phyloP scores from a whole-genome alignment of 2,113 vertebrate genomes.

The Promerops cafer region DNA sequence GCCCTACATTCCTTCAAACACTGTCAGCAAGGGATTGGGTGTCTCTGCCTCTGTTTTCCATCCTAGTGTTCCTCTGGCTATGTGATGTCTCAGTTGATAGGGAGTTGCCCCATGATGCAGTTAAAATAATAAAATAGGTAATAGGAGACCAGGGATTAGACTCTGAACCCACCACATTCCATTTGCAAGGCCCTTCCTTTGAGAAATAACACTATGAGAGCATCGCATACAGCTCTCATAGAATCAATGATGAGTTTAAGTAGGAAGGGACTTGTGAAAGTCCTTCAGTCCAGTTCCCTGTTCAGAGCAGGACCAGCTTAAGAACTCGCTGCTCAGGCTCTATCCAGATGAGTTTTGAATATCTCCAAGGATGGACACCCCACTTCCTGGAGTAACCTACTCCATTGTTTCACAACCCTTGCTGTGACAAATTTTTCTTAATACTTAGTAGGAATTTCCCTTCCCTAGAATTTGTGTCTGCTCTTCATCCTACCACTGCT shows the following conservation, averaged over 20 bases:
- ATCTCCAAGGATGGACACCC: not conserved
- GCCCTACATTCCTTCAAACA: conserved; percentile 57
- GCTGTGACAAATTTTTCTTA: not conserved
- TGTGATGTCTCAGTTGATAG: conserved; percentile 38
- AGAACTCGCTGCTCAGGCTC: not conserved
- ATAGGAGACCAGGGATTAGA: conserved; percentile 48
- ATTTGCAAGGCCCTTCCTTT: conserved; percentile 22
- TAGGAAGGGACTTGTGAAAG: not conserved
- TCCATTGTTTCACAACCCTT: not conserved
- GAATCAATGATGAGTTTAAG: not conserved
- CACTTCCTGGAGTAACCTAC: not conserved
- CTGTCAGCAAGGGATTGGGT: conserved; percentile 65
- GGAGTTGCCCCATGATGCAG: conserved; percentile 59
- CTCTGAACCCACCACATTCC: conserved; percentile 31
- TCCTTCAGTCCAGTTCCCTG: not conserved
- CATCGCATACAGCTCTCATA: not conserved
- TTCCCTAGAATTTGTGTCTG: not conserved
- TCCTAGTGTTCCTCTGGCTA: conserved; percentile 39
- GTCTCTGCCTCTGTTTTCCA: conserved; percentile 58
- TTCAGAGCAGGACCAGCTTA: not conserved
- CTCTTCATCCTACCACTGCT: not conserved
- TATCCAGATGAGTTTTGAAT: not conserved
- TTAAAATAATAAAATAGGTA: conserved; percentile 63
- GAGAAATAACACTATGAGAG: conserved; percentile 24
- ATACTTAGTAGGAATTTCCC: not conserved